A percentile compares a stretch with the other conserved stretches of the same genome.
Evolutionary conservation across 2,888 invertebrate species (phyloP).

Genomic region (Cosmia pyralina): DNA sequence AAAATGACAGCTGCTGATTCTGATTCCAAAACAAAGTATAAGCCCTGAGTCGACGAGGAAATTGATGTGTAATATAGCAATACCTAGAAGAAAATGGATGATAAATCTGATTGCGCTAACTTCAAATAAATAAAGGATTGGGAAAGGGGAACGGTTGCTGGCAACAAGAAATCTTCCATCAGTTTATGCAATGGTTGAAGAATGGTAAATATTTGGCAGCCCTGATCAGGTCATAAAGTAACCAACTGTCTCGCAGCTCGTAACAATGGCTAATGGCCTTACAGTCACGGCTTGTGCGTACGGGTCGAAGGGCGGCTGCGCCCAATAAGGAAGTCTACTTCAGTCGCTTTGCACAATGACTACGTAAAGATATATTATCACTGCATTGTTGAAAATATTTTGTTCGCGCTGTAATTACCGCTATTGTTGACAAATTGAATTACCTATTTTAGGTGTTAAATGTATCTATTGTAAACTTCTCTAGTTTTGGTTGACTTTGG

Average conservation of each 20-base stretch:
- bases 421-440: constrained; percentile 53
- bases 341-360: constrained; percentile 70
- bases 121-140: neutral
- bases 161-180: neutral
- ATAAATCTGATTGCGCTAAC: neutral
- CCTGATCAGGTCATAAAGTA: constrained; percentile 32
- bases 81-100: neutral
- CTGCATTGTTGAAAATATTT: constrained; percentile 48
- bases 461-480: constrained; percentile 9
- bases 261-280: constrained; percentile 57
- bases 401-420: constrained; percentile 38
- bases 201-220: constrained; percentile 8
- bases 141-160: neutral
- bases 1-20: neutral
- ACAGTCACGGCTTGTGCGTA: constrained; percentile 67
- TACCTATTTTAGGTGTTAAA: constrained; percentile 16
- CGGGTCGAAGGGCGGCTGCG: constrained; percentile 66
- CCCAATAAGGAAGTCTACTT: constrained; percentile 77
- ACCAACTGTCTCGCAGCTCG: constrained; percentile 38
- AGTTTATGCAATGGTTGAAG: neutral
- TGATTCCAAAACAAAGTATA: neutral
- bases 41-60: neutral
- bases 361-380: constrained; percentile 43
- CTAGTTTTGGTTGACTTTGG: neutral
- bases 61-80: neutral